Base-by-base conservation (phyloP, 2,888 invertebrate genomes). In the Chirona hameri region DNA sequence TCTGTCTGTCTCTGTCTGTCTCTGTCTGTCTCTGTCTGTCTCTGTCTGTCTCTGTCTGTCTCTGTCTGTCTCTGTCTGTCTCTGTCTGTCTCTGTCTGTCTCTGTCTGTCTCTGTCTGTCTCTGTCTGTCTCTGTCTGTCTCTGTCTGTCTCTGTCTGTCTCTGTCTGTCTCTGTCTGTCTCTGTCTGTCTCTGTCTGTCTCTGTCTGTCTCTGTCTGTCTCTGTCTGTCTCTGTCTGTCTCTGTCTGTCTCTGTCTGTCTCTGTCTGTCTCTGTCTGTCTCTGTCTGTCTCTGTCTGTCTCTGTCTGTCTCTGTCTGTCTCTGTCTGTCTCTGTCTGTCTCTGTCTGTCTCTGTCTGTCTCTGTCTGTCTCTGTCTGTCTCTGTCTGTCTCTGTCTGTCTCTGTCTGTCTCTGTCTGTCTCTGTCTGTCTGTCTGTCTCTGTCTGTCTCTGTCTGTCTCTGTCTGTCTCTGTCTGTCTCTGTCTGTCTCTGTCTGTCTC, bases 1-100 rank as follows among this genome's bases (percentile, higher is more conserved):
- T 87, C 92, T 94, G 82, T 90, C 96, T 82, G 91, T n/a, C n/a
- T 93, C 82, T 91, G 96, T 82, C 93, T 93, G 91, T 96, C 96
- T 0, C 86, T 93, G 95, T 0, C 89, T n/a, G 94, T n/a, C n/a
- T 87, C 92, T 94, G 82, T 90, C 96, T 82, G 91, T n/a, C n/a
- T 93, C 82, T 91, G 96, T 82, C 93, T 93, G 91, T 96, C 96
- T 0, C 86, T 93, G 95, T 0, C 89, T n/a, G 94, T n/a, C n/a
- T 87, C 92, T 94, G 82, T 90, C 96, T 82, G 91, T n/a, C n/a
- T 93, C 82, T 91, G 96, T 82, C 93, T 93, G 91, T 96, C 96
- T 0, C 86, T 93, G 95, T 0, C 89, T n/a, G 94, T n/a, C n/a
- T 87, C 92, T 94, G 82, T 90, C 96, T 82, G 91, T n/a, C n/a